Evolutionary conservation across 2,888 invertebrate species (phyloP), one percentile per base, ranked within the genome.

Genomic region (Fabriciana adippe): DNA sequence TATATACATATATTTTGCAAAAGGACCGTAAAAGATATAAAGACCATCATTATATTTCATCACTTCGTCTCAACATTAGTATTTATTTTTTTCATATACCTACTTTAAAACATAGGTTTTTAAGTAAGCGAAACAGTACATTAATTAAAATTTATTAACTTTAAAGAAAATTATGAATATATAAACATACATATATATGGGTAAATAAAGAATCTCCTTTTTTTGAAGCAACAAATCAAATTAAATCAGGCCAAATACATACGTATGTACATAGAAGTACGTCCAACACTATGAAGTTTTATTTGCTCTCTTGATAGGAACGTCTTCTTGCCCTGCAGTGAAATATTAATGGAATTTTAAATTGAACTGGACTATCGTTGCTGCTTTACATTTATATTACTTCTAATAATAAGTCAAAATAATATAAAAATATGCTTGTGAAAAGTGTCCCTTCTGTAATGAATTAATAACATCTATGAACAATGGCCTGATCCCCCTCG

Each of bases 261-360:
- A 15, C 61, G 15, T 35, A 8, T 60, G 31, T 31, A 31, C 6
- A 31, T 61, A 16, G 8, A 13, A 35, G 35, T 35, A 51, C 16
- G 31, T 14, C 35, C 14, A 48, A 18, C 45, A 14, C 41, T 61
- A 50, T 35, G 15, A 51, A 41, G 50, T 45, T 63, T 47, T 62
- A 57, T 69, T 69, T 66, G 50, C 53, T 26, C 64, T 67, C 68
- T 48, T 16, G 47, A 65, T 65, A 68, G 68, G 62, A 68, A 53
- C 63, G 63, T 62, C 59, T 66, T 60, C 59, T 56, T 64, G 68
- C 71, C 64, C 71, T 54, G 71, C 68, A 71, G 68, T 61, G 41
- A 68, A 66, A 69, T 45, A 56, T 41, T 68, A 69, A 71, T 71
- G 61, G 68, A 66, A 64, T 71, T 69, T 69, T 61, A 66, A 69